Conservation (phyloP, 1,140 invertebrate genomes). For the Paraescarpia echinospica region DNA sequence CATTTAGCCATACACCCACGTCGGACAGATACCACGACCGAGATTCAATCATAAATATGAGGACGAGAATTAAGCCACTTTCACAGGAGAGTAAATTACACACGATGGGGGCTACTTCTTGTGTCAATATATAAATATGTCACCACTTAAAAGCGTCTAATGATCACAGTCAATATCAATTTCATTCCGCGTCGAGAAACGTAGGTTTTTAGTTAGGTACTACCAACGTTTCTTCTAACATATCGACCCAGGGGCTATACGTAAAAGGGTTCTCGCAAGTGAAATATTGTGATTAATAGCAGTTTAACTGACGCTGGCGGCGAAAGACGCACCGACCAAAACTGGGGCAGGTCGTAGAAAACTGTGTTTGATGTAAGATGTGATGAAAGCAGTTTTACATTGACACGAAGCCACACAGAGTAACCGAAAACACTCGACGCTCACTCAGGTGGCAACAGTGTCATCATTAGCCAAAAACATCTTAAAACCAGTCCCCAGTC, state of each 20-base stretch:
- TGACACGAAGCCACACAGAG: background rate
- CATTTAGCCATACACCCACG: background rate
- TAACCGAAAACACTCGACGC: background rate
- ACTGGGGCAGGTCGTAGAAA: background rate
- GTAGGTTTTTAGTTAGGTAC: background rate
- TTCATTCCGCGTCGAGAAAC: background rate
- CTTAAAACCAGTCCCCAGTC: background rate
- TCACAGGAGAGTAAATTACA: background rate
- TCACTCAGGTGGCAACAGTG: background rate
- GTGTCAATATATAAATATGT: background rate
- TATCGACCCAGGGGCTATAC: background rate
- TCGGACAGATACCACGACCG: background rate
- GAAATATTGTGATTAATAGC: background rate
- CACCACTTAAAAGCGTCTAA: background rate
- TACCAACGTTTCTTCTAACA: background rate
- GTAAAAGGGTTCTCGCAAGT: background rate
- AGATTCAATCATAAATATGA: background rate
- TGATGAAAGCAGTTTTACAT: background rate
- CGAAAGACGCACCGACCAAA: background rate
- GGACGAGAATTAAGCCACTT: background rate
- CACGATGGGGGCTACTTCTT: background rate
- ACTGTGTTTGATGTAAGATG: background rate
- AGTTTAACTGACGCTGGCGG: background rate
- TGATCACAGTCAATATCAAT: background rate
- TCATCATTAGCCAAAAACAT: background rate